Base-by-base conservation (phyloP, 2,888 invertebrate species). In the Nezara viridula region DNA sequence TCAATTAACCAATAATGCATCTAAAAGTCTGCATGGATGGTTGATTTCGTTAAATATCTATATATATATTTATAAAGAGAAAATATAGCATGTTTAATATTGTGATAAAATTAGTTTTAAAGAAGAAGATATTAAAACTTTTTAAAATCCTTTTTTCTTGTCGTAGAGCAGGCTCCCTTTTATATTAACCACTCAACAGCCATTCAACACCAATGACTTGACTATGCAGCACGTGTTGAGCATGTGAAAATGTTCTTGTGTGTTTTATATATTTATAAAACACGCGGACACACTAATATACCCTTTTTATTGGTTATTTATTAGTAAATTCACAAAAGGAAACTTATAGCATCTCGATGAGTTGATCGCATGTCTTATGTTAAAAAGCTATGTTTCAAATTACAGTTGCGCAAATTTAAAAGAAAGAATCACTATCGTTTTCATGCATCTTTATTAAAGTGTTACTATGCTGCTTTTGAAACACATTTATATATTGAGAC, bases 1-100 rank as follows among this genome's bases (percentile, higher is more conserved):
- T 81, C 81, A 81, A 81, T 81, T 81, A 81, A 81, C 81, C 81
- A 40, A 44, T 81, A 81, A 81, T 81, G 81, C 81, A 81, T 81
- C 81, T 47, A n/a, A 81, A 47, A 40, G 81, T 81, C 37, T 81
- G 81, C 81, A 81, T 81, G 81, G 32, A 81, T 81, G 44, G 44
- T 81, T 81, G 81, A 81, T 40, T 81, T 47, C n/a, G n/a, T 47
- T 77, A 40, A 19, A 40, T 77, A 27, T n/a, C 44, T 21, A 81
- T 44, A 81, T 5, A 47, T 24, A 81, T 0, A 12, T 27, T 24
- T n/a, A 81, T 21, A n/a, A 44, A 81, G 9, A 44, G 4, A 44
- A 24, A n/a, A n/a, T n/a, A 47, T 81, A 81, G 81, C 81, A 81
- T 81, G 81, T 81, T 81, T 44, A 44, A 44, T 81, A 19, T 81